A percentile compares a stretch with the other conserved stretches of the same genome.
phyloP scores from a whole-genome alignment of 1,140 invertebrate genomes.

The Meloidogyne exigua region DNA sequence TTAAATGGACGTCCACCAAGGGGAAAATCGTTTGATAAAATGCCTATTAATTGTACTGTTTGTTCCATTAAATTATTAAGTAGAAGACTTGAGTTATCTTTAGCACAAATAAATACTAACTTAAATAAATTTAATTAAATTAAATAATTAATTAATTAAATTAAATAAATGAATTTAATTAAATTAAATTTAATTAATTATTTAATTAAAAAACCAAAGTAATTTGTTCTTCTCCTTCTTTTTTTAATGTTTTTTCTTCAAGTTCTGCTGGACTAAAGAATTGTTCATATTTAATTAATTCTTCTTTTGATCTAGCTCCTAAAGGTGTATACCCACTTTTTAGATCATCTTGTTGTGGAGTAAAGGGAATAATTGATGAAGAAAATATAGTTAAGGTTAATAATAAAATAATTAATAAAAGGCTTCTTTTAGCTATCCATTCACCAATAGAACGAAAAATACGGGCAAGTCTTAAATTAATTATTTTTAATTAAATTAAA shows the following conservation, averaged over 20 bases:
- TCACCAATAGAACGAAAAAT: not conserved
- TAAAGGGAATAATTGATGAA: conserved; percentile 42
- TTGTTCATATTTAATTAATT: conserved; percentile 14
- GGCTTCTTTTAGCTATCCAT: not conserved
- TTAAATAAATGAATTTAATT: not conserved
- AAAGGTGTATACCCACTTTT: conserved; percentile 45
- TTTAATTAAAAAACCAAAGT: conserved; percentile 4
- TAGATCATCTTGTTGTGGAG: conserved; percentile 44
- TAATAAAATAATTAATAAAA: conserved; percentile 20
- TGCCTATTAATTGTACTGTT: conserved; percentile 35
- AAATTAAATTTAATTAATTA: conserved; percentile 12
- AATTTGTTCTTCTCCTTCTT: not conserved
- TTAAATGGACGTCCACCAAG: conserved; percentile 31
- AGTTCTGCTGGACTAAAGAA: conserved; percentile 25
- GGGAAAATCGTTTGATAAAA: conserved; percentile 29
- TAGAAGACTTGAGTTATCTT: conserved; percentile 31
- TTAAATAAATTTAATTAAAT: too few relatives aligned
- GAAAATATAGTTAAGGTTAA: conserved; percentile 37
- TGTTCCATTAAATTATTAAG: conserved; percentile 33
- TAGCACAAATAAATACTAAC: conserved; percentile 34
- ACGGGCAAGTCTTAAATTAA: not conserved
- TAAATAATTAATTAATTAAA: not conserved
- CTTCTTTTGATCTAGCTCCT: conserved; percentile 35
- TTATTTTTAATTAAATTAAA: too few relatives aligned
- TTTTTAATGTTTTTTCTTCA: conserved; percentile 3